phyloP scores from a whole-genome alignment of 2,888 invertebrate genomes.

The Drosophila peninsularis region DNA sequence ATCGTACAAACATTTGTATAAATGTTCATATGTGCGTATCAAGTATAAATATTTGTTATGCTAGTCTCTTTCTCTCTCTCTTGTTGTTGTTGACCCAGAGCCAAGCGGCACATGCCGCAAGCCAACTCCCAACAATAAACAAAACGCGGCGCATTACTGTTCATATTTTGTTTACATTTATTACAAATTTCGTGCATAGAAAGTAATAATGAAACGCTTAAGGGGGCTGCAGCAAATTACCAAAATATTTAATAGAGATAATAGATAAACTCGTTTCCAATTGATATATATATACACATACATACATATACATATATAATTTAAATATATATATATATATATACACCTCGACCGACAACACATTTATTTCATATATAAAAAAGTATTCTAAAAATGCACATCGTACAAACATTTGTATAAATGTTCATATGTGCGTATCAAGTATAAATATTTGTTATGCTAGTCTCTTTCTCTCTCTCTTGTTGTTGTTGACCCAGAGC shows the following conservation, averaged over 20 bases:
- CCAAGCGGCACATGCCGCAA: slow-evolving; percentile 69
- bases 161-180: slow-evolving; percentile 50
- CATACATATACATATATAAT: too few species aligned
- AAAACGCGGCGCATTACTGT: slow-evolving; percentile 33
- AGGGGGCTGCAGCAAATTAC: background rate
- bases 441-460: slow-evolving; percentile 58
- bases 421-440: slow-evolving; percentile 4
- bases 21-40: slow-evolving; percentile 1
- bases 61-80: slow-evolving; percentile 24
- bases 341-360: too few species aligned
- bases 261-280: too few species aligned
- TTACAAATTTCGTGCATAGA: slow-evolving; percentile 22
- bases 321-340: too few species aligned
- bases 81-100: slow-evolving; percentile 41
- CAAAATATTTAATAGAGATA: too few species aligned
- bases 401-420: slow-evolving; percentile 7
- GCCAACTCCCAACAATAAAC: slow-evolving; percentile 67
- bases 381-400: too few species aligned
- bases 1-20: slow-evolving; percentile 9
- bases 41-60: slow-evolving; percentile 58
- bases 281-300: too few species aligned
- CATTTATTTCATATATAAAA: too few species aligned
- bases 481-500: slow-evolving; percentile 42
- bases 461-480: slow-evolving; percentile 23
- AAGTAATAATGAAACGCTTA: background rate